Percentiles rank a stretch among this genome's conserved stretches.
Evolutionary conservation across 1,140 invertebrate species (phyloP).

Genomic region (Metaphire vulgaris): DNA sequence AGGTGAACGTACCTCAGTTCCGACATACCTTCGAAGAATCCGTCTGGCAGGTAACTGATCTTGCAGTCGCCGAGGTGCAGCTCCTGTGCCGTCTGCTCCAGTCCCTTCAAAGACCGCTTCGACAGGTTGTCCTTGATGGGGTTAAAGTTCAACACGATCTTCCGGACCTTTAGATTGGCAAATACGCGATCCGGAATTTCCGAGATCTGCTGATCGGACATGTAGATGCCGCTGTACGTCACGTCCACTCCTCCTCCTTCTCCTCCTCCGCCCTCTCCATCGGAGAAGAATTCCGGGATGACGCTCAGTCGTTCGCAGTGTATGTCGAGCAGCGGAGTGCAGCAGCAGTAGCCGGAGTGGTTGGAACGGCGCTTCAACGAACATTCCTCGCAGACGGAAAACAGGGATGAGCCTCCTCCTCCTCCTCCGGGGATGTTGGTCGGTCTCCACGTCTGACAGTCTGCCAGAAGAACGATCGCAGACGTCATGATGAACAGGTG

Average conservation of each 20-base stretch:
- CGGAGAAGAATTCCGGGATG: conserved; percentile 1
- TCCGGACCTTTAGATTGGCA: conserved; percentile 10
- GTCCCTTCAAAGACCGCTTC: not conserved
- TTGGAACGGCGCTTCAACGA: not conserved
- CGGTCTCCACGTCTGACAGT: not conserved
- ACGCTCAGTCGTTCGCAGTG: conserved; percentile 7
- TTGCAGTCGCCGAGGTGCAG: conserved; percentile 21
- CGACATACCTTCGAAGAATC: conserved; percentile 1
- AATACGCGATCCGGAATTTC: conserved; percentile 12
- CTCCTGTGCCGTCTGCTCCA: conserved; percentile 8
- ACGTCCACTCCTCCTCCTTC: no score
- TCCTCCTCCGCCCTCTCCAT: not conserved
- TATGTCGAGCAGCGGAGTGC: conserved; percentile 14
- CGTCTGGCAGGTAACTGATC: conserved; percentile 6
- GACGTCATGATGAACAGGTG: not conserved
- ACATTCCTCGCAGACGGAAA: not conserved
- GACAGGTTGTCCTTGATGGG: conserved; percentile 14
- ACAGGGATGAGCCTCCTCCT: not conserved
- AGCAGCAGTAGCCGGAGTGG: conserved; percentile 10
- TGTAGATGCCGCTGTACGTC: not conserved
- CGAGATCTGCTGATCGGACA: not conserved
- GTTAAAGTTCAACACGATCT: conserved; percentile 27
- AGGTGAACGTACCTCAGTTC: conserved; percentile 16
- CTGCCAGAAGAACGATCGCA: not conserved
- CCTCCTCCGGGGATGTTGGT: not conserved